These are phyloP conservation scores for Cerceris ruficornis DNA, from an alignment of 2,888 invertebrate genomes.

Conservation along the genomic window DNA sequence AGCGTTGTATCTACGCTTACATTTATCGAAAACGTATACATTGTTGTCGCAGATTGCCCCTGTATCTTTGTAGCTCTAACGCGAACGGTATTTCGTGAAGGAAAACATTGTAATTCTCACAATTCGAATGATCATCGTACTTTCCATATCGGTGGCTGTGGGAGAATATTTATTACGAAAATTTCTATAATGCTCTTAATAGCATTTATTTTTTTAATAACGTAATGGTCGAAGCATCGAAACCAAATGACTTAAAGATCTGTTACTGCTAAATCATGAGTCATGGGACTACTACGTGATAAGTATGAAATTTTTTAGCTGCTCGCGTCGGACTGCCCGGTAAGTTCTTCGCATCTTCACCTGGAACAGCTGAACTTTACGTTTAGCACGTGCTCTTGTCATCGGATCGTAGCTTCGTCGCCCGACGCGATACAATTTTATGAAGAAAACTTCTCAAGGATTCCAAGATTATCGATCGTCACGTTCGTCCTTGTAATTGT, in stretches of 20 bases:
- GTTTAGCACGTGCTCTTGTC: constrained; percentile 53
- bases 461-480: background rate
- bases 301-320: constrained; percentile 17
- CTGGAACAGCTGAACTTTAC: constrained; percentile 60
- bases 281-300: constrained; percentile 7
- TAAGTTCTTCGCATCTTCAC: constrained; percentile 37
- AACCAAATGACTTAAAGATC: background rate
- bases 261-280: constrained; percentile 9
- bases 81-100: no score
- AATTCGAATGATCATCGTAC: no score
- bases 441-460: background rate
- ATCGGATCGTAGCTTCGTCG: constrained; percentile 32
- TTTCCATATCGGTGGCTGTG: no score
- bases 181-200: no score
- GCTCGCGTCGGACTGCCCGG: constrained; percentile 21
- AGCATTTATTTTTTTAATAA: no score
- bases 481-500: no score
- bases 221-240: background rate
- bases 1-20: no score
- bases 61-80: no score
- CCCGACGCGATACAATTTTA: constrained; percentile 19
- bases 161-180: no score
- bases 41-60: no score
- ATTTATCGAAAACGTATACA: no score
- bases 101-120: no score